Percentiles rank a stretch among this genome's conserved stretches.
Evolutionary conservation across 2,113 vertebrate species (phyloP).

Genomic region (Alectura lathami): DNA sequence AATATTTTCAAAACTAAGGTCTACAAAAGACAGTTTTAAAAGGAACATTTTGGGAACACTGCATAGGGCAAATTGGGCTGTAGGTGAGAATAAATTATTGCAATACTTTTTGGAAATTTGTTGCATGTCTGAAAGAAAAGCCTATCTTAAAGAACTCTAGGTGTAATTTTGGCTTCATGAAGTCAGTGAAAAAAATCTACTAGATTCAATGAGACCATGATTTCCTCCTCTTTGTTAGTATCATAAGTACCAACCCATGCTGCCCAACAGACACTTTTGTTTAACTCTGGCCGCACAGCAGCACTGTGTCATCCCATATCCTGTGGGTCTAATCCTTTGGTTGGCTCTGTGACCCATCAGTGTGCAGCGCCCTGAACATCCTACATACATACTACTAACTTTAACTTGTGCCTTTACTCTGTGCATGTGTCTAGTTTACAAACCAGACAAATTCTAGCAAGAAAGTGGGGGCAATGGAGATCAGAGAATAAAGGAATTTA

Average conservation of each 20-base stretch:
- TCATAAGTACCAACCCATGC: too few species aligned
- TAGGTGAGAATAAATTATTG: neutral
- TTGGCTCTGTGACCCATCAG: neutral
- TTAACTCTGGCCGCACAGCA: neutral
- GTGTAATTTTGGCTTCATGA: neutral
- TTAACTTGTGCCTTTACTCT: neutral
- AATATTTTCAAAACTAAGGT: neutral
- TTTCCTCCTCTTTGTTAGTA: neutral
- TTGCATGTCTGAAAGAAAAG: neutral
- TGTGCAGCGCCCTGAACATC: fast-evolving
- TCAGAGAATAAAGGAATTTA: neutral
- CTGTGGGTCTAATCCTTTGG: neutral
- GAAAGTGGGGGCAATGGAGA: neutral
- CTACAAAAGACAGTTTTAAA: neutral
- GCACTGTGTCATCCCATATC: fast-evolving
- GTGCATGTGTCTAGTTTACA: neutral
- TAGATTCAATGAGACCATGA: neutral
- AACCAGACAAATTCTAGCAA: neutral
- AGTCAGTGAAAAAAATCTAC: neutral
- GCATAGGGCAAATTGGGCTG: neutral
- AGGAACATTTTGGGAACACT: neutral
- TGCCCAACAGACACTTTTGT: neutral
- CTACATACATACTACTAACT: neutral
- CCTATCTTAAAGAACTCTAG: neutral
- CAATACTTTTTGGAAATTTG: neutral